These are phyloP conservation scores for Nannoperca obscura DNA, from an alignment of 2,797 vertebrate species.

Conservation along the genomic window DNA sequence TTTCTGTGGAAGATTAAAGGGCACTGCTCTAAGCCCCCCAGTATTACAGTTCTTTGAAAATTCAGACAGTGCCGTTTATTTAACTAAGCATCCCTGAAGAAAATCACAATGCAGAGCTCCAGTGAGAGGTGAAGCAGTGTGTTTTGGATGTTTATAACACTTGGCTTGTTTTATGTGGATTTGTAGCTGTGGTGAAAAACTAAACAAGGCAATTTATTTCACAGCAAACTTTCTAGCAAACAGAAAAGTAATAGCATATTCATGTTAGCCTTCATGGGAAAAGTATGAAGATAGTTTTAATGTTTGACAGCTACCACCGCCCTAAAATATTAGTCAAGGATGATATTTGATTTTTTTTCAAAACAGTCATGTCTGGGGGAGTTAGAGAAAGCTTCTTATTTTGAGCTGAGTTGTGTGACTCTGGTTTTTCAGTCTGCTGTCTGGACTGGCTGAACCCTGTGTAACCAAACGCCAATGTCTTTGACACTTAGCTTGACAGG, in stretches of 20 bases:
- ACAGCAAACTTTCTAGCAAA: background rate
- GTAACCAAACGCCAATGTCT: constrained; percentile 26
- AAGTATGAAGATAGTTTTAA: background rate
- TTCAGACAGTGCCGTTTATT: constrained; percentile 50
- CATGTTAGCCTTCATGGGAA: background rate
- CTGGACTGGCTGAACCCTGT: constrained; percentile 48
- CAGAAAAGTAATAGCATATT: background rate
- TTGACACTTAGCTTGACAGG: constrained; percentile 31
- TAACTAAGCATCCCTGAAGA: constrained; percentile 30
- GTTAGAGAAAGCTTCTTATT: constrained; percentile 75
- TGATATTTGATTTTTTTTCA: constrained; percentile 31
- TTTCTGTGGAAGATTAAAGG: constrained; percentile 30
- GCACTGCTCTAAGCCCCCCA: background rate
- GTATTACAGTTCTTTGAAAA: constrained; percentile 34
- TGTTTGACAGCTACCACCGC: background rate
- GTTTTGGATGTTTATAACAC: constrained; percentile 28
- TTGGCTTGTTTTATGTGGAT: constrained; percentile 12
- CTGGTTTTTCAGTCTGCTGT: constrained; percentile 45
- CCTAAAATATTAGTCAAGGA: constrained; percentile 35
- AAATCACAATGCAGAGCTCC: constrained; percentile 10
- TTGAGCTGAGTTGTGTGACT: constrained; percentile 77
- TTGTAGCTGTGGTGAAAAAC: constrained; percentile 10
- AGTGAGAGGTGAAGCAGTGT: background rate
- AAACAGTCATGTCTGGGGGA: constrained; percentile 54
- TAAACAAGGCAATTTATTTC: background rate